Conservation (phyloP, 2,888 invertebrate species). For the Epirrhoe alternata region DNA sequence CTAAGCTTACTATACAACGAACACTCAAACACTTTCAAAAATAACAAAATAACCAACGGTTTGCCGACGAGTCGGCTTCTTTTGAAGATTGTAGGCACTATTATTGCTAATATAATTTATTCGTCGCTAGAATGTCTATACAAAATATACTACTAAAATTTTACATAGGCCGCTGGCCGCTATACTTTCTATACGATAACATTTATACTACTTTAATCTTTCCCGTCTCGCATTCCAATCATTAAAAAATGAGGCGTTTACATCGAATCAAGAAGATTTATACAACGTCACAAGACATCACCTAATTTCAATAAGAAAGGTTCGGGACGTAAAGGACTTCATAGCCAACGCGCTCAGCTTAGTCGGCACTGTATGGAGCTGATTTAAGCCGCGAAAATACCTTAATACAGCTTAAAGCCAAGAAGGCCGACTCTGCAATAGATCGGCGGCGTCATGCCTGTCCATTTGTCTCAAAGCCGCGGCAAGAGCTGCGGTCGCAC, state of each 20-base stretch:
- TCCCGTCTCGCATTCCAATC: constrained; percentile 6
- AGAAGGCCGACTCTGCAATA: constrained; percentile 76
- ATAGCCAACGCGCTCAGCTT: background rate
- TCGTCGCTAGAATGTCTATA: constrained; percentile 77
- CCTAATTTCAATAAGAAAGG: background rate
- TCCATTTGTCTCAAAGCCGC: constrained; percentile 76
- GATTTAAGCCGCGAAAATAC: background rate
- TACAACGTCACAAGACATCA: background rate
- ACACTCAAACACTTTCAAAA: constrained; percentile 77
- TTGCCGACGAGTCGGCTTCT: constrained; percentile 68
- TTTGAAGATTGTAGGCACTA: constrained; percentile 83
- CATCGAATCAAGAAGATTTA: background rate
- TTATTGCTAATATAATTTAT: constrained; percentile 83
- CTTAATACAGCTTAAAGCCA: constrained; percentile 71
- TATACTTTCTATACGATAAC: constrained; percentile 75
- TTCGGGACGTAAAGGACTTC: too few relatives aligned
- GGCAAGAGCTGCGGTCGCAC: constrained; percentile 91
- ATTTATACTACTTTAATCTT: constrained; percentile 72
- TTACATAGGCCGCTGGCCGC: constrained; percentile 76
- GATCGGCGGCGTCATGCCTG: constrained; percentile 77
- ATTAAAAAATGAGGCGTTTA: background rate
- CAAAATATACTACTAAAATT: constrained; percentile 82
- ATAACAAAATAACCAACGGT: constrained; percentile 77
- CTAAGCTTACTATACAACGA: constrained; percentile 53
- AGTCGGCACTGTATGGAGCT: background rate